Evolutionary conservation across 1,140 invertebrate genomes (phyloP).

Genomic region (Drosophila parabipectinata): DNA sequence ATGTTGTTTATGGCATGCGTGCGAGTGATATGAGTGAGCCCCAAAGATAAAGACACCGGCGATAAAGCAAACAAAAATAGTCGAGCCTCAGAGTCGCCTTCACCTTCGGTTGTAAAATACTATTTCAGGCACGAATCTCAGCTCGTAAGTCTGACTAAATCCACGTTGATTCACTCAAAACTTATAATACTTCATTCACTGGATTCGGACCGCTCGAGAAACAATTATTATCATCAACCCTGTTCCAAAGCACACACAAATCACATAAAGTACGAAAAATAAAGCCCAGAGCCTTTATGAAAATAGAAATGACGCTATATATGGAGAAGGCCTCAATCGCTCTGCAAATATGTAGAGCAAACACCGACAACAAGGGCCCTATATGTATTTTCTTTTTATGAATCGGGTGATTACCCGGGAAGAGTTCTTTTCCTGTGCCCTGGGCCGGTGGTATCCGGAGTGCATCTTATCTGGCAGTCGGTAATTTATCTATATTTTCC

Average conservation of each 20-base stretch:
- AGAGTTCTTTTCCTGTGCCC: constrained; percentile 3
- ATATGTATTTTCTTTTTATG: neutral
- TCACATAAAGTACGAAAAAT: constrained; percentile 18
- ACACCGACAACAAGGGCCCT: constrained; percentile 14
- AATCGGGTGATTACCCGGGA: constrained; percentile 41
- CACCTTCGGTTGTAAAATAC: neutral
- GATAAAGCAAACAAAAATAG: constrained; percentile 30
- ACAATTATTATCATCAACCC: constrained; percentile 45
- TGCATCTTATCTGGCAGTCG: constrained; percentile 30
- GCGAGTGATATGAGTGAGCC: constrained; percentile 41
- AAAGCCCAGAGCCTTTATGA: constrained; percentile 61
- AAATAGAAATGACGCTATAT: constrained; percentile 78
- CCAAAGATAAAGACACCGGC: constrained; percentile 28
- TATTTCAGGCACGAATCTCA: constrained; percentile 3
- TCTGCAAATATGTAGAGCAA: constrained; percentile 42
- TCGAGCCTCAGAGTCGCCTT: neutral
- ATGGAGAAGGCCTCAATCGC: constrained; percentile 23
- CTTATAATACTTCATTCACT: neutral
- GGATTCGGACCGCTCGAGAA: constrained; percentile 11
- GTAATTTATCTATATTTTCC: constrained; percentile 58
- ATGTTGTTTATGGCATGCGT: constrained; percentile 53
- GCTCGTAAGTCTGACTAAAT: constrained; percentile 1
- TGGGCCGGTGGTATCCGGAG: constrained; percentile 9
- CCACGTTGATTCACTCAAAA: neutral
- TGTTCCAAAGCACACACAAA: constrained; percentile 54